Evolutionary conservation across 2,113 vertebrate species (phyloP), one percentile per base, ranked within the genome.

Genomic region (Phaethornis superciliosus): DNA sequence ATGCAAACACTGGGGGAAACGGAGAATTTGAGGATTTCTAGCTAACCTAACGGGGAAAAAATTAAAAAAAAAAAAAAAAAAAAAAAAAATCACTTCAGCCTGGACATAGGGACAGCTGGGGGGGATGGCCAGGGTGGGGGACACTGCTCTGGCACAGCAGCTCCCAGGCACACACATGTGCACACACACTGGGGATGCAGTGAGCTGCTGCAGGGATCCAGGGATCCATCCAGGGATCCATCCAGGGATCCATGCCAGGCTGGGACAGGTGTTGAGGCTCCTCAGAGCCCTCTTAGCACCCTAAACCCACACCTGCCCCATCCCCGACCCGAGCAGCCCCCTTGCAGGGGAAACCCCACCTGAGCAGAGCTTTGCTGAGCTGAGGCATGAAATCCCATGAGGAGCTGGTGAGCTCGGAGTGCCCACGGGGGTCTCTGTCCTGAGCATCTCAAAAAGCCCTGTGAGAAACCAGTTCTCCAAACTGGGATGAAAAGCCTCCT

Each of bases 361-460:
- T 7, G 40, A 40, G 90, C 78, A 18, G 20, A 52, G 84, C 8
- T 76, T 24, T 14, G 85, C 74, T 13, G 33, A 55, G 63, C 54
- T 16, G 67, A 72, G 40, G 69, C 72, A 51, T 3, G 67, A 32
- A 65, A 80, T 15, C 6, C 83, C 76, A 28, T 1, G 11, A 71
- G 74, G 62, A 71, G 81, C 65, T 82, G 0, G 0, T 1, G 7
- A 70, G 78, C 51, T 33, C 0, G 0, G 35, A 2, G 12, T 3
- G 7, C 69, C 59, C 85, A 18, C 0, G 1, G 26, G 33, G 32
- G 32, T 24, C 40, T 72, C 37, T 75, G 44, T 59, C 47, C 7
- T 2, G 6, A 67, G 74, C 40, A 49, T 30, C 84, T 77, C 51
- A 16, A 68, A 58, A 80, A 63, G 58, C 16, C 3, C 0, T 1